Conservation (phyloP, 2,888 invertebrate species). For the Cantharis flavilabris region DNA sequence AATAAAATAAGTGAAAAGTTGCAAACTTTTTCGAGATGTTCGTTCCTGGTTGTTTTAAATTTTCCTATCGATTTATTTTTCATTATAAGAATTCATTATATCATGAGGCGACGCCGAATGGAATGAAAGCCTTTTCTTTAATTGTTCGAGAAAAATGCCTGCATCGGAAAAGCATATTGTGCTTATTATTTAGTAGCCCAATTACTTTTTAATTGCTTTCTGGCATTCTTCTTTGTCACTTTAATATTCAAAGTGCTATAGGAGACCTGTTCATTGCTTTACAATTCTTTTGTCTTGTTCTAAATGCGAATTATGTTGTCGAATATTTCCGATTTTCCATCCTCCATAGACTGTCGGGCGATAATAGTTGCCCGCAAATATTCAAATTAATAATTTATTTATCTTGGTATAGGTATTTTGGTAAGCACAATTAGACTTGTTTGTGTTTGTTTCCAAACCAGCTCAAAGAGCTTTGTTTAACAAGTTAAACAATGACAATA, state of each 20-base stretch:
- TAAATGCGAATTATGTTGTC: constrained; percentile 17
- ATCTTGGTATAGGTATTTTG: constrained; percentile 1
- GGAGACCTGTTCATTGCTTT: constrained; percentile 29
- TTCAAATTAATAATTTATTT: background rate
- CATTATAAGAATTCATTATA: constrained; percentile 27
- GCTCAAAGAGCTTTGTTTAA: constrained; percentile 14
- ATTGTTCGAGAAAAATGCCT: constrained; percentile 29
- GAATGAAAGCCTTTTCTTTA: constrained; percentile 19
- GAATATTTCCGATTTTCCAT: constrained; percentile 8
- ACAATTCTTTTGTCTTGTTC: constrained; percentile 25
- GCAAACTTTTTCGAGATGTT: background rate
- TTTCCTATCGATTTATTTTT: background rate
- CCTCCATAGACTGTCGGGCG: background rate
- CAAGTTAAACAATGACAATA: constrained; percentile 3
- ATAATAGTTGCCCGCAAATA: background rate
- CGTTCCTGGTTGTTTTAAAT: background rate
- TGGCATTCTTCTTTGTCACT: constrained; percentile 28
- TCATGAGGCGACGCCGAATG: constrained; percentile 12
- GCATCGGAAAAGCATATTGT: constrained; percentile 31
- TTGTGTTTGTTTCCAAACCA: constrained; percentile 6
- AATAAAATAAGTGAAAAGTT: background rate
- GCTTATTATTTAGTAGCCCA: constrained; percentile 36
- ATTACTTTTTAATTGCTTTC: constrained; percentile 39
- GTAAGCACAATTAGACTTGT: constrained; percentile 7
- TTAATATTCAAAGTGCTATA: constrained; percentile 29